These are phyloP conservation scores for Zonotrichia albicollis DNA, from an alignment of 2,797 vertebrate genomes.

Conservation along the genomic window DNA sequence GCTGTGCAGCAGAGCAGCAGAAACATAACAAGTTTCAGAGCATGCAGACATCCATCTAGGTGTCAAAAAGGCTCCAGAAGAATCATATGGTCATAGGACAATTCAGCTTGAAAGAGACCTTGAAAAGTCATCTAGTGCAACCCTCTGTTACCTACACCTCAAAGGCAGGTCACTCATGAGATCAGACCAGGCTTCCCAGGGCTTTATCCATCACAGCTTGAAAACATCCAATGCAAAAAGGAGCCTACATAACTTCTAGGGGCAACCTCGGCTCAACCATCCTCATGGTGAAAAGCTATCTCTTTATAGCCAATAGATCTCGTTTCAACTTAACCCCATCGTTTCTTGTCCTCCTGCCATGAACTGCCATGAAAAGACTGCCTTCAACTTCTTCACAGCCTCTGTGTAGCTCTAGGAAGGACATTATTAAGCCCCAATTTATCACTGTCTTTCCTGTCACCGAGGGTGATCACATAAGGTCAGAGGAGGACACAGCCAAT, in stretches of 20 bases:
- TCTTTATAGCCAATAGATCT: background rate
- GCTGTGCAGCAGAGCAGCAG: background rate
- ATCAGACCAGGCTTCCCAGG: background rate
- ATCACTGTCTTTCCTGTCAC: background rate
- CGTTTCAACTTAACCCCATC: background rate
- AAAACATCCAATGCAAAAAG: background rate
- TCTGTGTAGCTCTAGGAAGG: background rate
- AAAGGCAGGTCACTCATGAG: background rate
- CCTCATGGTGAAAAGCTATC: background rate
- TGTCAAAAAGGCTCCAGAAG: background rate
- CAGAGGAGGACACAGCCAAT: background rate
- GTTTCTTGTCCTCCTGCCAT: background rate
- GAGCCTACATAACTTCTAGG: background rate
- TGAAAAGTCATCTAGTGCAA: background rate
- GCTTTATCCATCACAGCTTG: background rate
- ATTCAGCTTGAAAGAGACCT: background rate
- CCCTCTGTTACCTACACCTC: background rate
- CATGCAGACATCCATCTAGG: background rate
- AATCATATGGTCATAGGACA: background rate
- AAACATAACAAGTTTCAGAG: background rate
- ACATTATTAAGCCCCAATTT: background rate
- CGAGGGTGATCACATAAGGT: background rate
- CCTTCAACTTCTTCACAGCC: background rate
- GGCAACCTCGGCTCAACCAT: background rate
- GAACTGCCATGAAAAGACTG: background rate